Evolutionary conservation across 2,113 vertebrate genomes (phyloP).

Genomic region (Recurvirostra avosetta): DNA sequence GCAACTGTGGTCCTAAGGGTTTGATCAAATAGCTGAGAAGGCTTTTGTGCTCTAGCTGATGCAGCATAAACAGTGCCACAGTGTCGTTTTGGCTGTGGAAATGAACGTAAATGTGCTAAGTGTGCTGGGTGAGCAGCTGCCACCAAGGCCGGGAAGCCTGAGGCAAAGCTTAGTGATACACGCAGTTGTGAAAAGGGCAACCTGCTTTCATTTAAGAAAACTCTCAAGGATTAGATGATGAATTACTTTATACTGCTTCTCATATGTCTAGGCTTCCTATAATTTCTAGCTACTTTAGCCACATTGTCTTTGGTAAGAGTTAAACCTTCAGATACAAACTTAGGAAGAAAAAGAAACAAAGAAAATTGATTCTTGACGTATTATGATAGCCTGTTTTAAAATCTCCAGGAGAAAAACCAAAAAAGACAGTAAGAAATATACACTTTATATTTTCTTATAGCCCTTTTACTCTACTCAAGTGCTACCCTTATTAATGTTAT

Average conservation of each 20-base stretch:
- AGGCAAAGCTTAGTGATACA: neutral
- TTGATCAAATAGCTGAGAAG: neutral
- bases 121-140: neutral
- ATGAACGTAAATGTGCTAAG: neutral
- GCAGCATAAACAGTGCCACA: neutral
- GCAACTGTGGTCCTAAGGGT: neutral
- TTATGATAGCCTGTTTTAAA: neutral
- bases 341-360: neutral
- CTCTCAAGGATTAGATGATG: neutral
- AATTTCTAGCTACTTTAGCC: neutral
- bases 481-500: neutral
- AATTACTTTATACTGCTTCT: neutral
- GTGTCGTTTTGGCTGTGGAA: neutral
- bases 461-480: neutral
- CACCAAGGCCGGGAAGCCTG: neutral
- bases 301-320: neutral
- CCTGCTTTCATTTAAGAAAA: neutral
- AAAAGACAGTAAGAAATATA: neutral
- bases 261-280: neutral
- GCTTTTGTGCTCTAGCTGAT: neutral
- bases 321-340: neutral
- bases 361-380: neutral
- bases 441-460: neutral
- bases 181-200: rapidly evolving
- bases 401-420: neutral